phyloP scores from a whole-genome alignment of 2,888 invertebrate genomes.

The Congeria kusceri region DNA sequence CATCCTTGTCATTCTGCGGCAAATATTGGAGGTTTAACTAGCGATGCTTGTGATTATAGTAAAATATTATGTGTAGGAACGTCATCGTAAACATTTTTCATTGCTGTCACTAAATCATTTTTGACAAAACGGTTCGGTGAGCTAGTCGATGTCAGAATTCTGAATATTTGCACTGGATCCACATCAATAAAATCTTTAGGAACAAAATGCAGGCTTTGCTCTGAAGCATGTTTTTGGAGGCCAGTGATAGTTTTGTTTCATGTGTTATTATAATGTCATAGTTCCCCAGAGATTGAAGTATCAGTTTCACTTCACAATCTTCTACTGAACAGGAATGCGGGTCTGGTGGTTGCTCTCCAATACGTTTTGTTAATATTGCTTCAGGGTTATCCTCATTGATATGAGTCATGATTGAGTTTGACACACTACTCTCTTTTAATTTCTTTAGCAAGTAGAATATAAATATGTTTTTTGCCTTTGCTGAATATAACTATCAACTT shows the following conservation, averaged over 20 bases:
- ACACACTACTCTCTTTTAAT: constrained; percentile 5
- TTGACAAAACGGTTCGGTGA: constrained; percentile 17
- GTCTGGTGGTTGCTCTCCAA: constrained; percentile 8
- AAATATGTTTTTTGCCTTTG: constrained; percentile 25
- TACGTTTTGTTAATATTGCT: constrained; percentile 5
- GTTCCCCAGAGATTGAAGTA: constrained; percentile 14
- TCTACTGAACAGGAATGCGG: constrained; percentile 8
- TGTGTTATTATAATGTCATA: constrained; percentile 11
- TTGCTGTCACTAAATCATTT: neutral
- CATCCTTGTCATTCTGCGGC: neutral
- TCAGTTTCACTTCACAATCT: constrained; percentile 17
- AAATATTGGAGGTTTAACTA: constrained; percentile 4
- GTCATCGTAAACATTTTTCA: constrained; percentile 13
- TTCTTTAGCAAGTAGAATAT: constrained; percentile 11
- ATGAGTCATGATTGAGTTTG: constrained; percentile 10
- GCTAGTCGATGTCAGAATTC: neutral
- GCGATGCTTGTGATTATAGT: neutral
- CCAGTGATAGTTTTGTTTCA: constrained; percentile 9
- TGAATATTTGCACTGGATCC: constrained; percentile 15
- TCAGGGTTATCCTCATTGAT: constrained; percentile 8
- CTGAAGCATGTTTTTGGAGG: neutral
- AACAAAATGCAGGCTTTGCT: constrained; percentile 18
- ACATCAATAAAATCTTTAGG: constrained; percentile 17
- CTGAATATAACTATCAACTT: constrained; percentile 17
- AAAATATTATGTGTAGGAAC: neutral